Evolutionary conservation across 2,797 vertebrate species (phyloP), one percentile per base, ranked within the genome.

Genomic region (Danio tinwini): DNA sequence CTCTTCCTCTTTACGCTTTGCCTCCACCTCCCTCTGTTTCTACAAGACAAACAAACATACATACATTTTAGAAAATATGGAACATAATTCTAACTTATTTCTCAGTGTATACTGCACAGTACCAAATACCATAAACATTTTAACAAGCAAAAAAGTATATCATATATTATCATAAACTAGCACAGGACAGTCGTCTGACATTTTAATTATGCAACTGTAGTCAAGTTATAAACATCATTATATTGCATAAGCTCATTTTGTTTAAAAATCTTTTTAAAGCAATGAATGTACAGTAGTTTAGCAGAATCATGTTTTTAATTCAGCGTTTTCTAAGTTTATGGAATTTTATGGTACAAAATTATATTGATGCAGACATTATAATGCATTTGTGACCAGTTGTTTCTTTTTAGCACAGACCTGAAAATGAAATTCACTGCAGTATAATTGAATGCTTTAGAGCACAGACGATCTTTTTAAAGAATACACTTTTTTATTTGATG

Each of bases 11-110:
- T 74, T 84, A 14, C 55, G 78, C 39, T 85, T 81, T n/a, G 65
- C 79, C 59, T 87, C 84, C 53, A 83, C 74, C 72, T 87, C 86
- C n/a, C 80, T 72, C 72, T 87, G 84, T 74, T 81, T 83, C 82
- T 87, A 67, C 39, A 17, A 17, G 16, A 74, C 44, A 79, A 12
- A 81, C 47, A 80, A 19, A 73, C 17, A 39, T 14, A 58, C 53
- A 56, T 4, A 29, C 1, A 29, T 29, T 29, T 29, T 29, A 3
- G 1, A 9, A 21, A n/a, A 10, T 53, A 42, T 4, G 1, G 5
- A 62, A 39, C 6, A 1, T 17, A 52, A 52, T 37, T 5, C 21
- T 4, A 52, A 29, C 19, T 12, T 3, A 29, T 10, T 40, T 11
- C 16, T 17, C 7, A 39, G 9, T 17, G 16, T 53, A 17, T 52